Percentiles rank a stretch among this genome's conserved stretches.
phyloP scores from a whole-genome alignment of 2,113 vertebrate species.

The Eulemur macaco region DNA sequence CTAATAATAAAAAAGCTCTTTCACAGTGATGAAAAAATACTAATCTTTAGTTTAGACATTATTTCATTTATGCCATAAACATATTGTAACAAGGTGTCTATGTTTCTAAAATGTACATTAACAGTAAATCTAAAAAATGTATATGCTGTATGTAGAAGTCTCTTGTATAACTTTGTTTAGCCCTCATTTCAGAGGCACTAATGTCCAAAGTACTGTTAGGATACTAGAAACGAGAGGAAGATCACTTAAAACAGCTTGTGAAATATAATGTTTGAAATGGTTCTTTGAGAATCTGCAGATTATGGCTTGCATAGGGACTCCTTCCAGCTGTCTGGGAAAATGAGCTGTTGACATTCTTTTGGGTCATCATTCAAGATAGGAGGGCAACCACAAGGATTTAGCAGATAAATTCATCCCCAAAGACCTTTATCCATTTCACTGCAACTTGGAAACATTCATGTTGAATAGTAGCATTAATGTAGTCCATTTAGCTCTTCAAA shows the following conservation, averaged over 20 bases:
- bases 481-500: slow-evolving; percentile 85
- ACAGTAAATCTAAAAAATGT: slow-evolving; percentile 32
- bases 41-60: slow-evolving; percentile 34
- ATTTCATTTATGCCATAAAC: slow-evolving; percentile 41
- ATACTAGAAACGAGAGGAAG: slow-evolving; percentile 83
- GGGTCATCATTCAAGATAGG: slow-evolving; percentile 91
- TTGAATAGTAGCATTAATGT: slow-evolving; percentile 86
- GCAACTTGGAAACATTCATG: slow-evolving; percentile 86
- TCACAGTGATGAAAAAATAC: not conserved
- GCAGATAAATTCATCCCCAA: slow-evolving; percentile 90
- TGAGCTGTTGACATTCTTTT: slow-evolving; percentile 96
- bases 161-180: slow-evolving; percentile 69
- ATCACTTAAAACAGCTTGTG: slow-evolving; percentile 86
- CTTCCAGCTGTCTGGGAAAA: slow-evolving; percentile 89
- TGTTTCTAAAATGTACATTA: slow-evolving; percentile 34
- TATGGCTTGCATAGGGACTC: slow-evolving; percentile 86
- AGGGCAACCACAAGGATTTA: slow-evolving; percentile 92
- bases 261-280: slow-evolving; percentile 89
- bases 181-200: slow-evolving; percentile 75
- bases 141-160: slow-evolving; percentile 61
- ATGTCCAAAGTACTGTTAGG: slow-evolving; percentile 80
- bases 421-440: slow-evolving; percentile 89
- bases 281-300: slow-evolving; percentile 89
- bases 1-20: slow-evolving; percentile 44
- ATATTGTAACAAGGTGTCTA: not conserved